A percentile compares a stretch with the other conserved stretches of the same genome.
These are phyloP conservation scores for Reinhardtius hippoglossoides DNA, from an alignment of 2,113 vertebrate species.

Conservation along the genomic window DNA sequence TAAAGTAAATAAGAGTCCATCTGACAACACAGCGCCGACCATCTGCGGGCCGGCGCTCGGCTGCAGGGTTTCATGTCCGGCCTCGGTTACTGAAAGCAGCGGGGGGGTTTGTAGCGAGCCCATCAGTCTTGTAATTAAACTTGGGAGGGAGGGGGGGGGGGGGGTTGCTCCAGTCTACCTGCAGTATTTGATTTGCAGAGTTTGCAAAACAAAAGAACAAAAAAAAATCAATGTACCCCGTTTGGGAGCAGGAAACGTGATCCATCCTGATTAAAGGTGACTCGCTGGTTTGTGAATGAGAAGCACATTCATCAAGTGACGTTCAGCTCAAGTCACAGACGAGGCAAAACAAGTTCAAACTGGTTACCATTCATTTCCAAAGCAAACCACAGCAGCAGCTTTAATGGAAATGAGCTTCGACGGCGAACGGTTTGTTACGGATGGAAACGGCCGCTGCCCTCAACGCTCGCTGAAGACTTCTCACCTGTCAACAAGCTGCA, in stretches of 20 bases:
- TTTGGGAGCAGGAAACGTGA: constrained; percentile 1
- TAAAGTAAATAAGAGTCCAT: constrained; percentile 66
- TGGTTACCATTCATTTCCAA: constrained; percentile 70
- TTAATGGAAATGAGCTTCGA: constrained; percentile 31
- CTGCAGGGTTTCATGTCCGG: neutral
- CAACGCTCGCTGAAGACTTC: constrained; percentile 42
- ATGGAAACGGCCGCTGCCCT: constrained; percentile 25
- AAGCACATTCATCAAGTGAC: neutral
- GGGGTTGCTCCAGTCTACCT: neutral
- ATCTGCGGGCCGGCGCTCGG: constrained; percentile 29
- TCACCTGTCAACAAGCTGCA: constrained; percentile 29
- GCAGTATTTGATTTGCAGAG: constrained; percentile 1
- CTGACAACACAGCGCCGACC: constrained; percentile 44
- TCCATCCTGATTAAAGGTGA: constrained; percentile 42
- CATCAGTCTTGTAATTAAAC: constrained; percentile 34
- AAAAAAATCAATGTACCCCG: constrained; percentile 29
- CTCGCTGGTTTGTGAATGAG: constrained; percentile 11
- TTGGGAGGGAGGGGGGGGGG: constrained; percentile 4
- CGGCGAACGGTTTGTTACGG: constrained; percentile 49
- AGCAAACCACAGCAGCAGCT: constrained; percentile 45
- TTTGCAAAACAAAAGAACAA: neutral
- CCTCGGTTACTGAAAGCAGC: neutral
- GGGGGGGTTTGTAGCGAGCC: neutral
- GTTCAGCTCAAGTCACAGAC: constrained; percentile 52
- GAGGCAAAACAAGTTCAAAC: constrained; percentile 50